Evolutionary conservation across 2,113 vertebrate species (phyloP).

Genomic region (Heliornis fulica): DNA sequence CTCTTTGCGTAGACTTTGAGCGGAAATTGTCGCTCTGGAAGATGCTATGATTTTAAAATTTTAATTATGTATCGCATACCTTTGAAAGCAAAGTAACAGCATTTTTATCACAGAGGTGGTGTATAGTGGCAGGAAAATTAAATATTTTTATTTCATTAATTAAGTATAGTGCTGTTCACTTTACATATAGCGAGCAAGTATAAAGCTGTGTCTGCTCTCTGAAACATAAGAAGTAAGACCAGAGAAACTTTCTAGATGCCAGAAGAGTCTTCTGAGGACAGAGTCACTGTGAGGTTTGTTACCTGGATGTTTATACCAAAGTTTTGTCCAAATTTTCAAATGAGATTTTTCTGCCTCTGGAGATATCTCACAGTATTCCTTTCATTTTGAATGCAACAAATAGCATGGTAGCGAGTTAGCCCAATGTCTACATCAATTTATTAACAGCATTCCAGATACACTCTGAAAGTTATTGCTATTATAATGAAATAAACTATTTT

Average conservation of each 20-base stretch:
- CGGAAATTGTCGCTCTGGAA: background rate
- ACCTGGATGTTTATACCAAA: too few species aligned
- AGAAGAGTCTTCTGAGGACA: background rate
- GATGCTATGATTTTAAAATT: background rate
- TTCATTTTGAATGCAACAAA: background rate
- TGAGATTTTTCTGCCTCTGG: background rate
- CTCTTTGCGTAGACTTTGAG: background rate
- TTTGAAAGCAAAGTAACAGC: background rate
- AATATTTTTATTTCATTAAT: background rate
- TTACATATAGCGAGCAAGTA: background rate
- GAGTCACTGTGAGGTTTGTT: background rate
- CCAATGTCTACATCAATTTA: background rate
- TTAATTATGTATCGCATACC: background rate
- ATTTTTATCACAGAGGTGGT: background rate
- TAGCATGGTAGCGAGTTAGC: background rate
- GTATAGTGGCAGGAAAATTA: background rate
- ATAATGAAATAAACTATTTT: background rate
- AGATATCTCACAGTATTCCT: background rate
- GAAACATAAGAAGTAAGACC: background rate
- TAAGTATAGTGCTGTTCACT: rapidly evolving
- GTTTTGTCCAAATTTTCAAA: background rate
- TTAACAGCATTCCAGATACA: background rate
- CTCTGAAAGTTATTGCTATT: background rate
- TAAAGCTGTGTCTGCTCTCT: background rate
- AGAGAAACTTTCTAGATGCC: background rate